A percentile compares a stretch with the other conserved stretches of the same genome.
These are phyloP conservation scores for Rhea pennata DNA, from an alignment of 2,113 vertebrate species.

Conservation along the genomic window DNA sequence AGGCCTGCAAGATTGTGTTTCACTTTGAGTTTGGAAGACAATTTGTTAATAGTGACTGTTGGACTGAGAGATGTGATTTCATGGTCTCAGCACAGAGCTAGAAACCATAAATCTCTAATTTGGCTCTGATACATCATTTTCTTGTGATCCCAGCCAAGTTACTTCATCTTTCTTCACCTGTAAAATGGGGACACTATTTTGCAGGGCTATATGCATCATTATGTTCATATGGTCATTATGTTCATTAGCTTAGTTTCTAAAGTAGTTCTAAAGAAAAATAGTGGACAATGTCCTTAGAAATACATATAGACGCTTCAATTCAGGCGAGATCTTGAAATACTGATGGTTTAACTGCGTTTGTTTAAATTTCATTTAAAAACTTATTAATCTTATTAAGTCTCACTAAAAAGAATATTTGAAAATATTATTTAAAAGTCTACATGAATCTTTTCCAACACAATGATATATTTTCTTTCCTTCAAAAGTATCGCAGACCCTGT, in stretches of 20 bases:
- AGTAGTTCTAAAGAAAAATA: background rate
- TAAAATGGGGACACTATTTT: background rate
- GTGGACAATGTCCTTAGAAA: background rate
- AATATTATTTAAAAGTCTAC: background rate
- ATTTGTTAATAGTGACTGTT: background rate
- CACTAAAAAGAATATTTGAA: background rate
- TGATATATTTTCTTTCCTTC: background rate
- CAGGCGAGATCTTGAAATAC: background rate
- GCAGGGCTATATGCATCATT: background rate
- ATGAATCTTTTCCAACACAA: background rate
- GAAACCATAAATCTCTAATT: background rate
- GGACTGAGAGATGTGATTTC: background rate
- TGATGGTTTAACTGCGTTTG: background rate
- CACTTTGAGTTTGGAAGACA: constrained; percentile 4
- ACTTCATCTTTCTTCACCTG: background rate
- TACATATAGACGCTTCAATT: background rate
- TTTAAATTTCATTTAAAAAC: background rate
- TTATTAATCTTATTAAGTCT: background rate
- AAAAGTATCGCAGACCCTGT: background rate
- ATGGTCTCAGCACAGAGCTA: background rate
- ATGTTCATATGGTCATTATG: background rate
- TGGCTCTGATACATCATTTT: background rate
- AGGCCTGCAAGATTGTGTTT: background rate
- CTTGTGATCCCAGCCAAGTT: background rate
- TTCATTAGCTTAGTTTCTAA: background rate